Base-by-base conservation (phyloP, 1,140 invertebrate species). In the Euglossa dilemma region DNA sequence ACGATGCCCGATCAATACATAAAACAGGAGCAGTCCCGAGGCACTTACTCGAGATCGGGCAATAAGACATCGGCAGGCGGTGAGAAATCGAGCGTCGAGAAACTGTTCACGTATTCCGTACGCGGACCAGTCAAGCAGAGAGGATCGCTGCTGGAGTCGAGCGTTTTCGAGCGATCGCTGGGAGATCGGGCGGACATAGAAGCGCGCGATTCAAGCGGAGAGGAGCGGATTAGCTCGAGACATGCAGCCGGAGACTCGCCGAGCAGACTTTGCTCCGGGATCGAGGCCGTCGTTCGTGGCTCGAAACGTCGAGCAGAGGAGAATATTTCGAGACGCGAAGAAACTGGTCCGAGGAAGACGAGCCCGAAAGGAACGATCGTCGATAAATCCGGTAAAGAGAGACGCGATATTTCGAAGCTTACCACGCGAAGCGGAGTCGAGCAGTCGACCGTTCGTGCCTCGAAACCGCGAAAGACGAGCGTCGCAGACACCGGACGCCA, bases 1-100 rank as follows among this genome's bases (percentile, higher is more conserved):
- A 70, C 56, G 8, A 80, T 89, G 76, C 56, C 81, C 23, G 87
- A 89, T 83, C 82, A 74, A 57, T 67, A 67, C 64, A 36, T 85
- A 8, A 64, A 77, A 28, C 52, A 16, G 47, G 23, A 66, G 12
- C 79, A 78, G 16, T 25, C 56, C 73, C 59, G 83, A 52, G 61
- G 57, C 47, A 70, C 82, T 28, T 81, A 73, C 47, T 54, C 86
- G 70, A 87, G 73, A 59, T 82, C 67, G 3, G 7, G n/a, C 16
- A 28, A 11, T 6, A 57, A 66, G 59, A 43, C 61, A 47, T n/a
- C 23, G 56, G 14, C 52, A 6, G 45, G 1, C 16, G 18, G 11
- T 11, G 9, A 18, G 5, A 43, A 20, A 36, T 18, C 56, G 23
- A 75, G 59, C n/a, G 43, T 25, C 9, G 70, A 61, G 36, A 64